Percentiles rank a stretch among this genome's conserved stretches.
Conservation (phyloP, 2,113 vertebrate species). For the Percopsis transmontana region DNA sequence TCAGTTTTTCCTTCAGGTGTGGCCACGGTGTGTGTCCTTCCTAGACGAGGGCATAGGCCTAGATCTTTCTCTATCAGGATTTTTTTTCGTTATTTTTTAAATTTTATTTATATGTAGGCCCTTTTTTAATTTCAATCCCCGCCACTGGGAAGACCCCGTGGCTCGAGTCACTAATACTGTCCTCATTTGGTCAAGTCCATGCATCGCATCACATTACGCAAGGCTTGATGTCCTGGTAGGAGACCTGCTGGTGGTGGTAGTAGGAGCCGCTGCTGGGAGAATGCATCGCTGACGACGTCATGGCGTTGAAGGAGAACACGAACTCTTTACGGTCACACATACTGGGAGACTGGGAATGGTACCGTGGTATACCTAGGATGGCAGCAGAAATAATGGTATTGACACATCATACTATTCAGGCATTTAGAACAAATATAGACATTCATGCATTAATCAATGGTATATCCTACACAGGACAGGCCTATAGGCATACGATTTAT, state of each 20-base stretch:
- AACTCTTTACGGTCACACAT: constrained; percentile 99
- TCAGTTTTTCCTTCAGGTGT: constrained; percentile 19
- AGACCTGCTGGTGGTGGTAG: constrained; percentile 97
- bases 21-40: constrained; percentile 14
- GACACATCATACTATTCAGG: too few relatives aligned
- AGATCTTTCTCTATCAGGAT: constrained; percentile 29
- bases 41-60: constrained; percentile 29
- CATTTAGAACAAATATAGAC: too few relatives aligned
- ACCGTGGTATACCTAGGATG: constrained; percentile 89
- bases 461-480: background rate
- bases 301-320: constrained; percentile 99
- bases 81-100: background rate
- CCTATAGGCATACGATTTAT: background rate
- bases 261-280: constrained; percentile 88
- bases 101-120: background rate
- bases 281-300: constrained; percentile 97
- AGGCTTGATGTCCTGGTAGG: constrained; percentile 99
- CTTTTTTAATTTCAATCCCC: constrained; percentile 23
- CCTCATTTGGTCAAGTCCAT: constrained; percentile 14
- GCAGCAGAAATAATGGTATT: constrained; percentile 18
- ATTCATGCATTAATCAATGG: too few relatives aligned
- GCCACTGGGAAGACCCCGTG: constrained; percentile 13
- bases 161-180: constrained; percentile 47
- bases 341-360: constrained; percentile 96
- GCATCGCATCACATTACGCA: constrained; percentile 91